A percentile compares a stretch with the other conserved stretches of the same genome.
Conservation (phyloP, 2,888 invertebrate genomes). For the Chrysotoxum bicinctum region DNA sequence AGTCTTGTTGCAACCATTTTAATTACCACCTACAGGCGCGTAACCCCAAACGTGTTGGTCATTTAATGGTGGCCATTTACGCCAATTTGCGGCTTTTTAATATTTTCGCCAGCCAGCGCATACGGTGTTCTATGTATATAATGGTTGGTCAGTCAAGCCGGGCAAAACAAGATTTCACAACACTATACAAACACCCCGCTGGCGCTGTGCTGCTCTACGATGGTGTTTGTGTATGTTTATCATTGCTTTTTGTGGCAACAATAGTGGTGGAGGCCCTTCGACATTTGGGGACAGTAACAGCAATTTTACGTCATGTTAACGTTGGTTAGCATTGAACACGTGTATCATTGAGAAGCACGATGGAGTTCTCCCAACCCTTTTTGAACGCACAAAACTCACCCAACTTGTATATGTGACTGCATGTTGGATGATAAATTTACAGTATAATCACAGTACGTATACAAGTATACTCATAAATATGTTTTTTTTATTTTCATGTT, state of each 20-base stretch:
- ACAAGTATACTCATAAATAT: neutral
- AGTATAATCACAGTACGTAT: neutral
- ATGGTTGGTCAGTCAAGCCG: slow-evolving; percentile 76
- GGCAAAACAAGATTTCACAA: slow-evolving; percentile 76
- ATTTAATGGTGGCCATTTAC: slow-evolving; percentile 76
- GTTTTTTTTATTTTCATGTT: neutral
- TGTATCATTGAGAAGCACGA: slow-evolving; percentile 35
- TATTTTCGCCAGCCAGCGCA: slow-evolving; percentile 73
- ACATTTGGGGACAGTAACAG: slow-evolving; percentile 71
- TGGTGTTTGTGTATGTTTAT: slow-evolving; percentile 62
- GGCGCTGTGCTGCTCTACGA: neutral
- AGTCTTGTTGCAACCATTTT: slow-evolving; percentile 42
- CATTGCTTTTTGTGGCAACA: slow-evolving; percentile 73
- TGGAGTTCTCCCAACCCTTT: neutral
- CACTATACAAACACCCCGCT: slow-evolving; percentile 11
- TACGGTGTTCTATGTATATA: slow-evolving; percentile 41
- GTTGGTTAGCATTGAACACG: slow-evolving; percentile 70
- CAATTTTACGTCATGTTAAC: slow-evolving; percentile 72
- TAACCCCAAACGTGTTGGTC: slow-evolving; percentile 70
- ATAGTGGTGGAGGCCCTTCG: slow-evolving; percentile 60
- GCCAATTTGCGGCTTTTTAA: slow-evolving; percentile 79
- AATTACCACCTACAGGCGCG: slow-evolving; percentile 61
- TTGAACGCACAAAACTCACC: neutral
- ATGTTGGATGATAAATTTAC: neutral
- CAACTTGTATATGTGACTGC: neutral